Conservation (phyloP, 2,113 vertebrate genomes). For the Grammatotria lemairii region DNA sequence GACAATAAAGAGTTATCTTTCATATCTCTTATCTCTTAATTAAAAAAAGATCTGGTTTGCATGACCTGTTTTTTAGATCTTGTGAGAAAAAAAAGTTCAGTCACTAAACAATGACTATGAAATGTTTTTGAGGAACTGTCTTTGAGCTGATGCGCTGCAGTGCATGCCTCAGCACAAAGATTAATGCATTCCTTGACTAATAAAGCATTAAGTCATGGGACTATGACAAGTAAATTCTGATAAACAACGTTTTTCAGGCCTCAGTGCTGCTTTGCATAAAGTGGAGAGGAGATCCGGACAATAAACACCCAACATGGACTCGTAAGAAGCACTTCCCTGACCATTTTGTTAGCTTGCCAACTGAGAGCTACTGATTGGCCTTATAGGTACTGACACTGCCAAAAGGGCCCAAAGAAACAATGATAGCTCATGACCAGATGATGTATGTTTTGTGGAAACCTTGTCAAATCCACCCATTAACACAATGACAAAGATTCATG, state of each 20-base stretch:
- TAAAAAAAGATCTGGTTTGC: background rate
- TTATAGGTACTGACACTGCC: background rate
- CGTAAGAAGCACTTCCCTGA: background rate
- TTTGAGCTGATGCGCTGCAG: background rate
- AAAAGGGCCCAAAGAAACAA: background rate
- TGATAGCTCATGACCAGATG: background rate
- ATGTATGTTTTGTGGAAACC: background rate
- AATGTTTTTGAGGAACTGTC: background rate
- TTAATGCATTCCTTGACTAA: background rate
- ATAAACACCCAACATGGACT: background rate
- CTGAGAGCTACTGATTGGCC: background rate
- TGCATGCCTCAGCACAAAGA: background rate
- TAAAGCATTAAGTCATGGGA: constrained; percentile 13
- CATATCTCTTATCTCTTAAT: background rate
- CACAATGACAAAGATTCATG: background rate
- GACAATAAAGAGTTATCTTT: background rate
- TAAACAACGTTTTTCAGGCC: background rate
- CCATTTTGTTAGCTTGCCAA: background rate
- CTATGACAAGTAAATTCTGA: background rate
- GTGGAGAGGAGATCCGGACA: background rate
- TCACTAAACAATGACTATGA: background rate
- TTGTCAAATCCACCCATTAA: background rate
- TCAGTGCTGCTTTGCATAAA: background rate
- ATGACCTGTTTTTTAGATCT: background rate
- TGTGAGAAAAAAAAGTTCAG: background rate